Base-by-base conservation (phyloP, 2,113 vertebrate species). In the Quiscalus mexicanus region DNA sequence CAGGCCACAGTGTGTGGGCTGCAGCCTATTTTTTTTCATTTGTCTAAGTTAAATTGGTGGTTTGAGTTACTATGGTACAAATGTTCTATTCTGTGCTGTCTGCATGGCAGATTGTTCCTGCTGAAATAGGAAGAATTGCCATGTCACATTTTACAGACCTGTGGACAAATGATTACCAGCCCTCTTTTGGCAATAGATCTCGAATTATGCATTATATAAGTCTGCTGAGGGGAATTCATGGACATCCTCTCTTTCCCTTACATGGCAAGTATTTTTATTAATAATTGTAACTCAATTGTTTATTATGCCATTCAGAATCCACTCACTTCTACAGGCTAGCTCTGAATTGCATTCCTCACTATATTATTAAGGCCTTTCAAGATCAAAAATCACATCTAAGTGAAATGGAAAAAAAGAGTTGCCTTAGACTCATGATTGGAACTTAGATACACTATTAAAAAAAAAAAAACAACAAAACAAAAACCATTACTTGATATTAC, bases 11-110 rank as follows among this genome's bases (percentile, higher is more conserved):
- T 44, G 97, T 96, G 97, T 96, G 97, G 97, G 97, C 93, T 93
- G 96, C 67, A 94, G 84, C 67, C 96, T 96, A 97, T 97, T 98
- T 98, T 96, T 97, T 97, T 97, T 97, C 95, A 93, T 94, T 93
- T 94, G 92, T 93, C 95, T 86, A 76, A 94, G 91, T 97, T 91
- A 96, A 96, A 97, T 94, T 73, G 96, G 95, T 62, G 91, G 96
- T 97, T 97, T 96, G 96, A 97, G 95, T 96, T 82, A 84, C 58
- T 92, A 93, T 87, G 96, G 58, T 91, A 96, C 87, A 89, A 96
- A 87, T 76, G 81, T 90, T 94, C 95, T 96, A 95, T 97, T 91
- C 89, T 93, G 80, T 95, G 90, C 97, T 97, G 96, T 97, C 97
- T 97, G 96, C 50, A 16, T 25, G 63, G 69, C 79, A 31, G 90